Percentiles rank a stretch among this genome's conserved stretches.
Evolutionary conservation across 2,113 vertebrate species (phyloP).

Genomic region (Ondatra zibethicus): DNA sequence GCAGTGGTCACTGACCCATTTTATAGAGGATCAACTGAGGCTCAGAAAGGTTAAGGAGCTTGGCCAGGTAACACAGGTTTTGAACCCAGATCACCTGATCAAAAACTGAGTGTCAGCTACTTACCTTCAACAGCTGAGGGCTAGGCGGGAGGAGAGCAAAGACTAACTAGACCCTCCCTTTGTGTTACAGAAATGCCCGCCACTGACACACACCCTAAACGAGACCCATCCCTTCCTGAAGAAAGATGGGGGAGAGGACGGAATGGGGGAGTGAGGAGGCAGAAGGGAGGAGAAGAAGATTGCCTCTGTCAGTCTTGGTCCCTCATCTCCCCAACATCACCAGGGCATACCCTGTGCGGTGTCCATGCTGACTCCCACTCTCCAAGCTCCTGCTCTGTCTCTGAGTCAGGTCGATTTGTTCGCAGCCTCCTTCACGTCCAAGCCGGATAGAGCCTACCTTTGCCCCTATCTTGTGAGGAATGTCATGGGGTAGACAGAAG

Average conservation of each 20-base stretch:
- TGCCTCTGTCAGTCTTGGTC: neutral
- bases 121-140: neutral
- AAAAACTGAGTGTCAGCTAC: slow-evolving; percentile 46
- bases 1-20: slow-evolving; percentile 46
- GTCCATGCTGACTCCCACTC: neutral
- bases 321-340: neutral
- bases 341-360: neutral
- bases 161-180: neutral
- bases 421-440: neutral
- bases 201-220: neutral
- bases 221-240: slow-evolving; percentile 20
- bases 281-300: neutral
- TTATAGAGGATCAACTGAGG: slow-evolving; percentile 45
- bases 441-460: neutral
- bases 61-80: slow-evolving; percentile 41
- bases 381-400: neutral
- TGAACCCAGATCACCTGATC: slow-evolving; percentile 29
- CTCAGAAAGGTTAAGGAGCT: slow-evolving; percentile 39
- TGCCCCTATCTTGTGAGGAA: neutral
- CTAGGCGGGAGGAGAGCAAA: neutral
- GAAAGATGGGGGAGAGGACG: neutral
- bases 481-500: neutral
- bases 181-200: slow-evolving; percentile 42
- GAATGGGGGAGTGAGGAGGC: neutral
- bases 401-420: neutral